Conservation (phyloP, 2,888 invertebrate species). For the Pollenia labialis region DNA sequence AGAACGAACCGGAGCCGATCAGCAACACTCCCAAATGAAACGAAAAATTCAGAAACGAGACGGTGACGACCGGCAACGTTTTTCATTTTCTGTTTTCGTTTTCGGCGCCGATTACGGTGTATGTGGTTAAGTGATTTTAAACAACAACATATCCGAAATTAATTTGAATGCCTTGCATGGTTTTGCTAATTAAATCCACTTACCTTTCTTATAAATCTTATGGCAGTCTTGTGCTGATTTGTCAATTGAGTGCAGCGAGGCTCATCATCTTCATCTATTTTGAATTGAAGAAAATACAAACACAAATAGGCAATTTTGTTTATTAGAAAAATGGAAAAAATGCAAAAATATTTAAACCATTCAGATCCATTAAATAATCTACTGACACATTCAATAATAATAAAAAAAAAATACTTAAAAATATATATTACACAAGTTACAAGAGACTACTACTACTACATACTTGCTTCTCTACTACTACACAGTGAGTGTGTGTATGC, state of each 20-base stretch:
- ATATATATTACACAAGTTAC: slow-evolving; percentile 38
- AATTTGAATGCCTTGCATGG: slow-evolving; percentile 13
- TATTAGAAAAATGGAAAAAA: slow-evolving; percentile 34
- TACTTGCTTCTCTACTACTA: slow-evolving; percentile 26
- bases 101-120: too few relatives aligned
- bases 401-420: not conserved
- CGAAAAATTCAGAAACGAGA: too few relatives aligned
- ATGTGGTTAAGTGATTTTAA: not conserved
- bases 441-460: slow-evolving; percentile 6
- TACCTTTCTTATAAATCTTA: slow-evolving; percentile 96
- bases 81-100: too few relatives aligned
- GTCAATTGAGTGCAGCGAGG: slow-evolving; percentile 93
- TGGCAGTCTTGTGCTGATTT: slow-evolving; percentile 94
- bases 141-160: slow-evolving; percentile 22
- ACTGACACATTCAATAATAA: slow-evolving; percentile 51
- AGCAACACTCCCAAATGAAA: too few relatives aligned
- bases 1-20: too few relatives aligned
- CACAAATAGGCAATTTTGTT: slow-evolving; percentile 34
- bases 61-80: too few relatives aligned
- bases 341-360: slow-evolving; percentile 18
- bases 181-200: slow-evolving; percentile 76
- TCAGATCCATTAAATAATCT: slow-evolving; percentile 50
- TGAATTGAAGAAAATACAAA: slow-evolving; percentile 48
- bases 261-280: slow-evolving; percentile 91
- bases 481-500: slow-evolving; percentile 22